These are phyloP conservation scores for Steinernema scapterisci DNA, from an alignment of 2,888 invertebrate species.

Conservation along the genomic window DNA sequence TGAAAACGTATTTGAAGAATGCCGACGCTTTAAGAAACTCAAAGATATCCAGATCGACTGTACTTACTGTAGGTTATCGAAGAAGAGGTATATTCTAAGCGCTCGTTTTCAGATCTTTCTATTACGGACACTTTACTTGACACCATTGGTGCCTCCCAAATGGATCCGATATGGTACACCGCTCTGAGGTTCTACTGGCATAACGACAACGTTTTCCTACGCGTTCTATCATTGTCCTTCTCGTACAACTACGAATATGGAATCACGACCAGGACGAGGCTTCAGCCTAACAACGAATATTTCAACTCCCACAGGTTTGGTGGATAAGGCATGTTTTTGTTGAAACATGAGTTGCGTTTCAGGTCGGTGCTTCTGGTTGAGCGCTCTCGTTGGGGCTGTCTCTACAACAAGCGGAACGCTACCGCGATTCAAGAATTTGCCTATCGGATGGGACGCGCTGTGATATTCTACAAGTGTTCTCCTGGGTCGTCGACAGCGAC, in stretches of 20 bases:
- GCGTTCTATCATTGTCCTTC: constrained; percentile 44
- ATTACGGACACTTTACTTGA: background rate
- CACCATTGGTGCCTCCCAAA: background rate
- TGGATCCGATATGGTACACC: constrained; percentile 35
- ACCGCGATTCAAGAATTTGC: constrained; percentile 10
- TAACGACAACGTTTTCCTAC: constrained; percentile 49
- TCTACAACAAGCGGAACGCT: background rate
- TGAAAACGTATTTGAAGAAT: background rate
- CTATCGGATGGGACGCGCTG: constrained; percentile 27
- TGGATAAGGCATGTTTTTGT: too few relatives aligned
- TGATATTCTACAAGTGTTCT: constrained; percentile 43
- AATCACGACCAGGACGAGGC: background rate
- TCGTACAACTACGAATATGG: constrained; percentile 46
- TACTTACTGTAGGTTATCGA: background rate
- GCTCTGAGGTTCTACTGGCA: constrained; percentile 47
- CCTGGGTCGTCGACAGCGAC: constrained; percentile 34
- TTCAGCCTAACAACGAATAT: background rate
- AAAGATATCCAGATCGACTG: background rate
- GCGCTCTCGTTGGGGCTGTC: background rate
- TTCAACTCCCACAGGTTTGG: background rate
- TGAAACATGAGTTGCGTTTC: too few relatives aligned
- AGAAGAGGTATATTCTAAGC: background rate
- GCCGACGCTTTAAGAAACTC: background rate
- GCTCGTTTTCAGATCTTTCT: background rate
- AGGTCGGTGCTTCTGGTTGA: background rate